Evolutionary conservation across 2,113 vertebrate genomes (phyloP).

Genomic region (Coregonus clupeaformis): DNA sequence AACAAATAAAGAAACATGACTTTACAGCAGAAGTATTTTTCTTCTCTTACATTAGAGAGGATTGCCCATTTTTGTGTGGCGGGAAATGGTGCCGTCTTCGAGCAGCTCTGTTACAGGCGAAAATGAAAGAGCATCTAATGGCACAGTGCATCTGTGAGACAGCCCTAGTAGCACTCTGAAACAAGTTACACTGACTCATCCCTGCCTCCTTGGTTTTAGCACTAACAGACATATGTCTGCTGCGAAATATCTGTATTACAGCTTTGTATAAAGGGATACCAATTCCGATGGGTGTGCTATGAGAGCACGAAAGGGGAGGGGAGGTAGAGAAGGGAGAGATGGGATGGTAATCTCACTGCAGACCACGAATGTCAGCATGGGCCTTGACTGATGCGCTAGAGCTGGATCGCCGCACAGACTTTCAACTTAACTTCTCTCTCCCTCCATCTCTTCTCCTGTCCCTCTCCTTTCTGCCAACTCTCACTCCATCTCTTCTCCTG

Average conservation of each 20-base stretch:
- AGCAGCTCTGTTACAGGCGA: slow-evolving; percentile 4
- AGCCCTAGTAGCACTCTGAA: slow-evolving; percentile 1
- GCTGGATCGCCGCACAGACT: slow-evolving; percentile 23
- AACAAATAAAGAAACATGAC: slow-evolving; percentile 10
- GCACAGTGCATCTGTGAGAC: neutral
- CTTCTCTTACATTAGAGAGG: neutral
- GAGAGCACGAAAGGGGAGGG: neutral
- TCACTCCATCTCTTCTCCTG: no score
- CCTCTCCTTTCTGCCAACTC: slow-evolving; percentile 1
- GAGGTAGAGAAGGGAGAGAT: neutral
- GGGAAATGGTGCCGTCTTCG: slow-evolving; percentile 13
- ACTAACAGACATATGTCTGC: neutral
- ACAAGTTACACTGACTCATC: slow-evolving; percentile 23
- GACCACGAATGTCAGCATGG: slow-evolving; percentile 15
- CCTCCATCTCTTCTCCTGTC: neutral
- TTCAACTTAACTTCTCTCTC: neutral
- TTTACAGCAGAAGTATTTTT: slow-evolving; percentile 18
- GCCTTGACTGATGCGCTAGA: slow-evolving; percentile 22
- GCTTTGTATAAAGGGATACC: no score
- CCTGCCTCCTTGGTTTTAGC: neutral
- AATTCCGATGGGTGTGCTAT: no score
- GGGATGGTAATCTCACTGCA: slow-evolving; percentile 11
- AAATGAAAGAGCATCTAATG: slow-evolving; percentile 14
- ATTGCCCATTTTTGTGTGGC: slow-evolving; percentile 17
- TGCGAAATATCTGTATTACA: neutral